phyloP scores from a whole-genome alignment of 2,888 invertebrate species.

The Gortyna flavago region DNA sequence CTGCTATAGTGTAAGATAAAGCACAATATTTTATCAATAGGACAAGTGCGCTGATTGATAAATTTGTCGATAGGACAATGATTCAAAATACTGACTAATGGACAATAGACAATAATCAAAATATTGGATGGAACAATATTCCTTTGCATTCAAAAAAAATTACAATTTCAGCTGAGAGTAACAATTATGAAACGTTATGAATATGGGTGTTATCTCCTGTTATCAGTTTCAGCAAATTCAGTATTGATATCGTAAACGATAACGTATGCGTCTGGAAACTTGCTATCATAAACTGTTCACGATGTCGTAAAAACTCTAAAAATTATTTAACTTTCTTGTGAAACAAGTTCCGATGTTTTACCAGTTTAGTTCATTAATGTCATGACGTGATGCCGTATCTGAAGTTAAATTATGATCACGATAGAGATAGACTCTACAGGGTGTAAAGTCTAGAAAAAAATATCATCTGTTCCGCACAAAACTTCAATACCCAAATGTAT shows the following conservation, averaged over 20 bases:
- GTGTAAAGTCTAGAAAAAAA: not conserved
- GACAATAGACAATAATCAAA: not conserved
- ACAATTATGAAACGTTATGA: not conserved
- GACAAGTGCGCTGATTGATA: constrained; percentile 1
- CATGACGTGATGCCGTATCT: constrained; percentile 5
- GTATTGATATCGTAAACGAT: constrained; percentile 54
- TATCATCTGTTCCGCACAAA: not conserved
- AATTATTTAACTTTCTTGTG: constrained; percentile 32
- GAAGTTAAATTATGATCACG: constrained; percentile 12
- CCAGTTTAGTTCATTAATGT: constrained; percentile 24
- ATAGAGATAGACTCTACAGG: not conserved
- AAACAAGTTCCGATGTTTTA: constrained; percentile 43
- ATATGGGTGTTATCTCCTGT: constrained; percentile 23
- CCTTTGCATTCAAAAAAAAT: not conserved
- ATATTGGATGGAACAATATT: not conserved
- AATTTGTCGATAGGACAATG: not conserved
- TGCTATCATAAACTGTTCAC: constrained; percentile 43
- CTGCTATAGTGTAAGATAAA: not conserved
- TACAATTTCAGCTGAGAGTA: not conserved
- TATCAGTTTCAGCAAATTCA: constrained; percentile 43
- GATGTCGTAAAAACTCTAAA: constrained; percentile 33
- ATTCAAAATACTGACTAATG: not conserved
- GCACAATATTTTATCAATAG: constrained; percentile 1
- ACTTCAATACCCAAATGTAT: not conserved
- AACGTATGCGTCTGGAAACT: constrained; percentile 47